Evolutionary conservation across 1,140 invertebrate genomes (phyloP).

Genomic region (Microplitis mediator): DNA sequence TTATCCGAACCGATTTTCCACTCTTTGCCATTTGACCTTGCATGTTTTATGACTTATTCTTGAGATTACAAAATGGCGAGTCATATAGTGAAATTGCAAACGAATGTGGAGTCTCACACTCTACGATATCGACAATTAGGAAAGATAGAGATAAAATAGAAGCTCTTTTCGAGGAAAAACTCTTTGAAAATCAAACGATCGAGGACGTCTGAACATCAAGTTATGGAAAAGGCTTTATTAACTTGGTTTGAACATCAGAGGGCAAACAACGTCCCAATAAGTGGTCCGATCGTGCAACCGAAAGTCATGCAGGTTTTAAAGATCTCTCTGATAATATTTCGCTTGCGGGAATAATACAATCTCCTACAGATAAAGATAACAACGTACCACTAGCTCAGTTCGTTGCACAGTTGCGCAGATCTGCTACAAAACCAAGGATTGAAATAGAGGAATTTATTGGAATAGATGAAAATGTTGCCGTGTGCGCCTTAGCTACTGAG

Average conservation of each 20-base stretch:
- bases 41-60: neutral
- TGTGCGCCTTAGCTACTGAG: neutral
- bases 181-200: neutral
- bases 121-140: neutral
- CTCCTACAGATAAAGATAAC: neutral
- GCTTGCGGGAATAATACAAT: neutral
- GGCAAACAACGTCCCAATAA: neutral
- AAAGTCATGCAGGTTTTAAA: neutral
- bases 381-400: neutral
- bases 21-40: neutral
- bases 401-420: neutral
- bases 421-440: neutral
- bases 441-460: neutral
- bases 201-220: neutral
- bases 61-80: too few relatives aligned
- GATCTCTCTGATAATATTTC: neutral
- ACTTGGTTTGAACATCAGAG: slow-evolving; percentile 1
- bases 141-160: neutral
- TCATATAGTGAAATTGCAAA: too few relatives aligned
- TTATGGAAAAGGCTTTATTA: neutral
- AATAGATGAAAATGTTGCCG: neutral
- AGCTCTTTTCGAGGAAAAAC: neutral
- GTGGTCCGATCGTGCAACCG: neutral
- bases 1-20: neutral
- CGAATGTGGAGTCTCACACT: neutral